phyloP scores from a whole-genome alignment of 1,140 invertebrate species.

The Homarus americanus region DNA sequence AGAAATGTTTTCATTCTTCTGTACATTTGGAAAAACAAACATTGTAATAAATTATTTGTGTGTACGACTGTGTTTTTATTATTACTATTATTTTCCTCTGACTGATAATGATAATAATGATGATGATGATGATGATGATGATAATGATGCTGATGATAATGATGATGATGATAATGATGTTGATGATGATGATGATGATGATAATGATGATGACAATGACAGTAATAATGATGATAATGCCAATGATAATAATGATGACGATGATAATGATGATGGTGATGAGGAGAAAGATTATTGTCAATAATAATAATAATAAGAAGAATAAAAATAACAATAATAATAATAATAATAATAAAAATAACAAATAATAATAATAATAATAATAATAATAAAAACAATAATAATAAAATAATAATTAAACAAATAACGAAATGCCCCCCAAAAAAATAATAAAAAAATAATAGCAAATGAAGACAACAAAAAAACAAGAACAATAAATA shows the following conservation, averaged over 20 bases:
- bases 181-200: neutral
- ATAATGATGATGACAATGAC: neutral
- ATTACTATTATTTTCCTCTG: neutral
- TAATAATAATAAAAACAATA: too few species aligned
- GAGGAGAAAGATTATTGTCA: neutral
- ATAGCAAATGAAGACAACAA: neutral
- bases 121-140: neutral
- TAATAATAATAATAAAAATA: too few species aligned
- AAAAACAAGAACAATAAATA: too few species aligned
- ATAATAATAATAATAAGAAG: too few species aligned
- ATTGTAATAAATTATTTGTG: slow-evolving; percentile 17
- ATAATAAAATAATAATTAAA: neutral
- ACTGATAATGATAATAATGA: neutral
- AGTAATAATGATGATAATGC: slow-evolving; percentile 1
- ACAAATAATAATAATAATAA: too few species aligned
- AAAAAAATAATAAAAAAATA: neutral
- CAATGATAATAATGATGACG: neutral
- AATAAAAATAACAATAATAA: too few species aligned
- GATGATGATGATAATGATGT: slow-evolving; percentile 12
- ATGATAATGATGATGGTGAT: too few species aligned
- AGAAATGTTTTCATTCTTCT: neutral
- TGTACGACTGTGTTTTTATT: neutral
- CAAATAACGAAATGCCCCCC: neutral
- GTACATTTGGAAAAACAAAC: neutral
- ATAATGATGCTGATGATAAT: too few species aligned